Conservation (phyloP, 2,797 vertebrate genomes). For the Thamnophis elegans region DNA sequence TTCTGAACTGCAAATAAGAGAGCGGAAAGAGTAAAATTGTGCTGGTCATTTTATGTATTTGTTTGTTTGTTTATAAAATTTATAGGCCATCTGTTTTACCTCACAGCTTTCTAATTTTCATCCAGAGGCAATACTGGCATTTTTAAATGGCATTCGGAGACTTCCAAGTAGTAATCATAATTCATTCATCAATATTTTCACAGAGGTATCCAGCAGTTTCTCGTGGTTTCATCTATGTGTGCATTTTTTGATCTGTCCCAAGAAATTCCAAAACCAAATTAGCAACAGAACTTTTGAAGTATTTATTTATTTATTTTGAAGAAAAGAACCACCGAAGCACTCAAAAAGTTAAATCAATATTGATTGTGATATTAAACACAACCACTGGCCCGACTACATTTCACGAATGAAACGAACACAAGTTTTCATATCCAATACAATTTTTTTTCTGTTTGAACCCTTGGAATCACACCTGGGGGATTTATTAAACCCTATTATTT, state of each 20-base stretch:
- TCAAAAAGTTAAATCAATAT: neutral
- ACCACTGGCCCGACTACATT: neutral
- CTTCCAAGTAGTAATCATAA: neutral
- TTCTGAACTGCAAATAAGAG: no score
- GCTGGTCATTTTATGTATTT: no score
- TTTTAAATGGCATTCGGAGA: neutral
- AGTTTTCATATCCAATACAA: neutral
- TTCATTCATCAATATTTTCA: slow-evolving; percentile 5
- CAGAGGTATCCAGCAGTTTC: neutral
- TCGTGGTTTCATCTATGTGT: neutral
- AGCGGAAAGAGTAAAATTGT: no score
- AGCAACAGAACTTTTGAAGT: neutral
- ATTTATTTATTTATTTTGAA: neutral
- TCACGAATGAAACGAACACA: neutral
- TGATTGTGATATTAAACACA: neutral
- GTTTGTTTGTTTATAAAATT: no score
- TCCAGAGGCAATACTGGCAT: neutral
- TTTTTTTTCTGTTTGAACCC: neutral
- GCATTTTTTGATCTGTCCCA: neutral
- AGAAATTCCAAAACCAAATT: slow-evolving; percentile 3
- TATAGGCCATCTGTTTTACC: no score
- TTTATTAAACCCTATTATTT: neutral
- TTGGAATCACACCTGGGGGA: neutral
- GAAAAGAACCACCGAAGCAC: neutral
- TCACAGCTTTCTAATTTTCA: neutral